phyloP scores from a whole-genome alignment of 2,888 invertebrate species.

The Polietes domitor region DNA sequence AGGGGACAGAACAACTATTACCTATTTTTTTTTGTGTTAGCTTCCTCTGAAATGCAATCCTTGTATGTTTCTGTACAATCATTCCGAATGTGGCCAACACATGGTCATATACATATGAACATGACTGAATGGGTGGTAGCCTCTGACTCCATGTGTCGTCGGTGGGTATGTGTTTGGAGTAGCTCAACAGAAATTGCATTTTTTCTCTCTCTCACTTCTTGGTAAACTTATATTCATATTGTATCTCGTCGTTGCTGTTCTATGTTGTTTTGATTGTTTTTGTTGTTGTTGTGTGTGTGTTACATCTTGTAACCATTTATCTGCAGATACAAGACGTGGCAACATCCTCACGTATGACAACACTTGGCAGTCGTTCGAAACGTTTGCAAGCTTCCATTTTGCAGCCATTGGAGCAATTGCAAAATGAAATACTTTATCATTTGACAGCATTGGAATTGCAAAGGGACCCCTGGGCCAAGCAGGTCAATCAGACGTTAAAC shows the following conservation, averaged over 20 bases:
- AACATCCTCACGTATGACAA: slow-evolving; percentile 88
- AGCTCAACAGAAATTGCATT: slow-evolving; percentile 3
- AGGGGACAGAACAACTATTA: not conserved
- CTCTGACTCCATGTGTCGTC: not conserved
- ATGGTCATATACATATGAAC: not conserved
- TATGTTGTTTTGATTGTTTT: not conserved
- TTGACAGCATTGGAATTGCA: slow-evolving; percentile 89
- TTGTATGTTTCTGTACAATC: not conserved
- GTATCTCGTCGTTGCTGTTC: not conserved
- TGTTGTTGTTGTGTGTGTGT: not conserved
- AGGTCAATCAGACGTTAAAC: slow-evolving; percentile 87
- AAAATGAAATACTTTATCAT: slow-evolving; percentile 88
- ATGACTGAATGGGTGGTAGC: not conserved
- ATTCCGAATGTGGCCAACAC: not conserved
- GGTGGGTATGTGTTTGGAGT: not conserved
- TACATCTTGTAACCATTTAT: slow-evolving; percentile 15
- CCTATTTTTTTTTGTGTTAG: too few species aligned
- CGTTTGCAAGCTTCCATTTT: slow-evolving; percentile 85
- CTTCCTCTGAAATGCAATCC: slow-evolving; percentile 37
- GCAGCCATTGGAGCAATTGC: slow-evolving; percentile 86
- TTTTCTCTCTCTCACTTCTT: not conserved
- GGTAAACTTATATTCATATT: slow-evolving; percentile 10
- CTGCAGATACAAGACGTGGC: slow-evolving; percentile 84
- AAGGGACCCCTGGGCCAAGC: slow-evolving; percentile 86
- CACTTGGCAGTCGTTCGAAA: slow-evolving; percentile 85